Percentiles rank a stretch among this genome's conserved stretches.
These are phyloP conservation scores for Thryonomys swinderianus DNA, from an alignment of 2,113 vertebrate genomes.

Conservation along the genomic window DNA sequence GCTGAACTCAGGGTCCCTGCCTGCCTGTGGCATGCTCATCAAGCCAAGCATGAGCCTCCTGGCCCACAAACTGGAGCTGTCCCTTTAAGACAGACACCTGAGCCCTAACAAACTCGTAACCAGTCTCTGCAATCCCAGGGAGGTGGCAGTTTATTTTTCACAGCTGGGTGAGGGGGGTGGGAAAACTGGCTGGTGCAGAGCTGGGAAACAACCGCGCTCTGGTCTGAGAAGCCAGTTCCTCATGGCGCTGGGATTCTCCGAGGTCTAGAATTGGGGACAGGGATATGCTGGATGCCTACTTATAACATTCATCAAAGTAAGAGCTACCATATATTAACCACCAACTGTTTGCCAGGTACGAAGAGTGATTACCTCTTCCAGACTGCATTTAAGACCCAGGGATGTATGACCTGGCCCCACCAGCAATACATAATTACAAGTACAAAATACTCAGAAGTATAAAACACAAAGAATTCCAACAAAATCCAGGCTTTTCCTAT, in stretches of 20 bases:
- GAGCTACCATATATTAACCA: not conserved
- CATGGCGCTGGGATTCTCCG: not conserved
- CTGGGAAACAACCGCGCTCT: not conserved
- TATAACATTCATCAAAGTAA: not conserved
- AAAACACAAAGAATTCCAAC: not conserved
- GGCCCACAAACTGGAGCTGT: not conserved
- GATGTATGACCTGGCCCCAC: not conserved
- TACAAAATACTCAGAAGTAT: too few species aligned
- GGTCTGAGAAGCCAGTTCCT: not conserved
- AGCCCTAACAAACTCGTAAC: not conserved
- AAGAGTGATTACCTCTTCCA: not conserved
- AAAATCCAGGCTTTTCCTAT: not conserved
- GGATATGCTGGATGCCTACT: not conserved
- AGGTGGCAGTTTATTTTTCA: not conserved
- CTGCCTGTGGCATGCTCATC: not conserved
- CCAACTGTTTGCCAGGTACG: not conserved
- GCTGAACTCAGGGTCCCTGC: not conserved
- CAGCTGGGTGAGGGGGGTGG: not conserved
- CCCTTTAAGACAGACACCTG: slow-evolving; percentile 37
- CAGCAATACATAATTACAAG: not conserved
- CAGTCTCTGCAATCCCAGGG: slow-evolving; percentile 1
- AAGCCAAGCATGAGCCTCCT: not conserved
- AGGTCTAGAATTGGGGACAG: not conserved
- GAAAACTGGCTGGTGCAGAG: not conserved
- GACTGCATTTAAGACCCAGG: not conserved